Conservation (phyloP, 2,888 invertebrate species). For the Atrina japonica region DNA sequence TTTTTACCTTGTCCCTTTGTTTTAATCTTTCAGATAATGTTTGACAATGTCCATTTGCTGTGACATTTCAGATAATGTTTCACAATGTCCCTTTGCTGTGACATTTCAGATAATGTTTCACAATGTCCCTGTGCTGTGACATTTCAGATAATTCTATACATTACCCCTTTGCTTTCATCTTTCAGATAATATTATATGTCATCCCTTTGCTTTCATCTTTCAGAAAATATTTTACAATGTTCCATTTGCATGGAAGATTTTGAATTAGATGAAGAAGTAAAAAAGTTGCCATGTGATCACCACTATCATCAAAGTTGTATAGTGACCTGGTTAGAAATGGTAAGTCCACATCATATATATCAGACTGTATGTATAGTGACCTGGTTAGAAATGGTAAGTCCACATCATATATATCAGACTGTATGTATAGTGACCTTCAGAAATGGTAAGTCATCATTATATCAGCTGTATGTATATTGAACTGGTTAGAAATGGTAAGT, state of each 20-base stretch:
- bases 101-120: too few relatives aligned
- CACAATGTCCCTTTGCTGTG: too few relatives aligned
- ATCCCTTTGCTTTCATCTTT: constrained; percentile 55
- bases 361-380: neutral
- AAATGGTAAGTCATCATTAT: too few relatives aligned
- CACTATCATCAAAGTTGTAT: constrained; percentile 96
- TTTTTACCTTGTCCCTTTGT: too few relatives aligned
- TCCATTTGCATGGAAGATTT: constrained; percentile 98
- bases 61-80: too few relatives aligned
- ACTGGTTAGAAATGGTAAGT: too few relatives aligned
- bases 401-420: neutral
- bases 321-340: constrained; percentile 95
- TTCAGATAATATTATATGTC: too few relatives aligned
- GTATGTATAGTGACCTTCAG: neutral
- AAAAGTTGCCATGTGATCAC: constrained; percentile 92
- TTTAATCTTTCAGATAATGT: too few relatives aligned
- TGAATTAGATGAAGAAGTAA: constrained; percentile 87
- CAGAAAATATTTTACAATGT: constrained; percentile 90
- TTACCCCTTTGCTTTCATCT: constrained; percentile 52
- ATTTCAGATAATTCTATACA: too few relatives aligned
- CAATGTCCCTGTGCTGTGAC: too few relatives aligned
- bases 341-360: constrained; percentile 75
- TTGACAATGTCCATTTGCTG: too few relatives aligned
- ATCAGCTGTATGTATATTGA: too few relatives aligned
- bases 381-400: constrained; percentile 28